Base-by-base conservation (phyloP, 2,797 vertebrate genomes). In the Syngnathus rostellatus region DNA sequence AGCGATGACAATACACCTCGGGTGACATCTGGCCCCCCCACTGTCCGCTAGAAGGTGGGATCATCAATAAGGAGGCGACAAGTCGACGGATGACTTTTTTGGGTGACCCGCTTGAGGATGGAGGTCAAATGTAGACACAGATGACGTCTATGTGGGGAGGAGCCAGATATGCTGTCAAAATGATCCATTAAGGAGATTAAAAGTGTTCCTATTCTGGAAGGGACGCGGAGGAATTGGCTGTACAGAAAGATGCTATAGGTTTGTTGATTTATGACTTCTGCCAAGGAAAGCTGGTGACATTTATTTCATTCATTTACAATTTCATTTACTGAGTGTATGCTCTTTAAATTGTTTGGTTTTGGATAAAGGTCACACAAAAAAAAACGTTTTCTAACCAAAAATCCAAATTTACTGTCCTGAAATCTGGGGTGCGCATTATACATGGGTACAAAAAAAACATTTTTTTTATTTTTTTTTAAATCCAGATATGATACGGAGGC, bases 171-270 rank as follows among this genome's bases (percentile, higher is more conserved):
- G 16, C 8, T 84, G 81, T 84, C 81, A 83, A 80, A 84, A 83
- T 85, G 77, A 86, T 86, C 69, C 72, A 85, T 83, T 83, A 78
- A 68, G 46, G 77, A 84, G 81, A 57, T 83, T 80, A 82, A 77
- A 84, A 77, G 66, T 9, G 51, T 58, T 73, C 72, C 50, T 40
- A 72, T 51, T 74, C 69, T 50, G 45, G 73, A 68, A 17, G 14
- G 65, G 21, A 72, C 9, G 40, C n/a, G 53, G 37, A 54, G 37
- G 38, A 45, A 64, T 43, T 65, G 38, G 55, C 37, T 57, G 21
- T 7, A 17, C 25, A 14, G 25, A 57, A 8, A 57, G 6, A 57
- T 37, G 54, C 23, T 37, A 14, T 57, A 2, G 54, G 23, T 31
- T 37, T 2, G 12, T 12, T 31, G 25, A 57, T 57, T 57, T 31